A percentile compares a stretch with the other conserved stretches of the same genome.
Conservation (phyloP, 2,797 vertebrate genomes). For the Phylloscopus collybita region DNA sequence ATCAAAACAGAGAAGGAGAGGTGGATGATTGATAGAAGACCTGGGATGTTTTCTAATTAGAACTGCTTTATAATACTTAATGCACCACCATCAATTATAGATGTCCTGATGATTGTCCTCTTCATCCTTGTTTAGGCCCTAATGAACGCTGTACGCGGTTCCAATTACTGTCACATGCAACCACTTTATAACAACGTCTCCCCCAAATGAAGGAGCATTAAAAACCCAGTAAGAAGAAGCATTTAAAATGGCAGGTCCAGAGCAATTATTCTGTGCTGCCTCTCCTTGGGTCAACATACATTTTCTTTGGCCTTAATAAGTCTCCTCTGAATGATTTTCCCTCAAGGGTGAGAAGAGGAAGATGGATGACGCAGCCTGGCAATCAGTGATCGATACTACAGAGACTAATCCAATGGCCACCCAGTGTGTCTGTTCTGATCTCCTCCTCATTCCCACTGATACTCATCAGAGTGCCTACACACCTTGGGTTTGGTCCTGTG, state of each 20-base stretch:
- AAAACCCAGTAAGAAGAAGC: constrained; percentile 26
- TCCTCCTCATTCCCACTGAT: background rate
- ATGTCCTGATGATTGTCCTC: background rate
- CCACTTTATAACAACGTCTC: background rate
- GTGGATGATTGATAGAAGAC: constrained; percentile 38
- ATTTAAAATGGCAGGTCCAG: constrained; percentile 13
- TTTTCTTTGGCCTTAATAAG: constrained; percentile 26
- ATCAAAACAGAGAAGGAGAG: constrained; percentile 14
- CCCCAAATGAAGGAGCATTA: background rate
- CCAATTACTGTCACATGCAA: constrained; percentile 20
- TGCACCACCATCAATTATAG: constrained; percentile 38
- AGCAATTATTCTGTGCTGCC: background rate
- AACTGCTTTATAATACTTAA: constrained; percentile 32
- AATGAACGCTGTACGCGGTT: background rate
- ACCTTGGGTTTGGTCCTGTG: background rate
- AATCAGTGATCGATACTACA: background rate
- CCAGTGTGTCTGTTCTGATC: rapidly evolving
- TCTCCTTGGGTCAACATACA: background rate
- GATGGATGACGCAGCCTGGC: background rate
- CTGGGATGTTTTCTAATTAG: constrained; percentile 52
- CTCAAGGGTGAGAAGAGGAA: background rate
- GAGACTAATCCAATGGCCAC: background rate
- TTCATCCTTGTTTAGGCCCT: constrained; percentile 51
- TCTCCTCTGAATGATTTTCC: constrained; percentile 23
- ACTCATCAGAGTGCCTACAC: background rate